Conservation (phyloP, 37 sponge, comb jelly and placozoan species). For the Petrosia ficiformis region DNA sequence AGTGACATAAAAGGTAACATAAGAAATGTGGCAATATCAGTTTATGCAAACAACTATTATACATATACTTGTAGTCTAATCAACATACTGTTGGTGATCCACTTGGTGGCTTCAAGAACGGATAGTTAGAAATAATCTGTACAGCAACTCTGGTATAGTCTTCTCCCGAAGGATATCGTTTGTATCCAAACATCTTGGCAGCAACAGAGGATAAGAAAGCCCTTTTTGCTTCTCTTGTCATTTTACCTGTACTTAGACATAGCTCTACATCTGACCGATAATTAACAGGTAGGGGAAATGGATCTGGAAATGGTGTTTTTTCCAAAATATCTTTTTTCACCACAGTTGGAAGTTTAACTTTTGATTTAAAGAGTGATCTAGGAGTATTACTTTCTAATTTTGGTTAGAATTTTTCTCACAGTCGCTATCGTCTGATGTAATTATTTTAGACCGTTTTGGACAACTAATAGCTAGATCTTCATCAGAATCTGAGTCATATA, state of each 20-base stretch:
- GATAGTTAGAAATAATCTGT: constrained; percentile 7
- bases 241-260: constrained; percentile 9
- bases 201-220: constrained; percentile 21
- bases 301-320: constrained; percentile 16
- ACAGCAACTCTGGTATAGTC: constrained; percentile 20
- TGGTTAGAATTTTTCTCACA: neutral
- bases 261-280: constrained; percentile 16
- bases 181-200: constrained; percentile 15
- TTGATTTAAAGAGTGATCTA: no score
- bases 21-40: neutral
- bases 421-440: no score
- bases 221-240: constrained; percentile 12
- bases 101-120: constrained; percentile 12
- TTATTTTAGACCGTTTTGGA: no score
- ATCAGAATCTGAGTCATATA: no score
- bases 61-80: neutral
- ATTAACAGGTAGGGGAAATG: constrained; percentile 10
- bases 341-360: neutral
- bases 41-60: neutral
- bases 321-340: neutral
- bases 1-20: no score
- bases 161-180: constrained; percentile 9
- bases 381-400: neutral
- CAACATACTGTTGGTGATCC: constrained; percentile 22
- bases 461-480: no score